These are phyloP conservation scores for Australoheros scitulus DNA, from an alignment of 2,113 vertebrate genomes.

Conservation along the genomic window DNA sequence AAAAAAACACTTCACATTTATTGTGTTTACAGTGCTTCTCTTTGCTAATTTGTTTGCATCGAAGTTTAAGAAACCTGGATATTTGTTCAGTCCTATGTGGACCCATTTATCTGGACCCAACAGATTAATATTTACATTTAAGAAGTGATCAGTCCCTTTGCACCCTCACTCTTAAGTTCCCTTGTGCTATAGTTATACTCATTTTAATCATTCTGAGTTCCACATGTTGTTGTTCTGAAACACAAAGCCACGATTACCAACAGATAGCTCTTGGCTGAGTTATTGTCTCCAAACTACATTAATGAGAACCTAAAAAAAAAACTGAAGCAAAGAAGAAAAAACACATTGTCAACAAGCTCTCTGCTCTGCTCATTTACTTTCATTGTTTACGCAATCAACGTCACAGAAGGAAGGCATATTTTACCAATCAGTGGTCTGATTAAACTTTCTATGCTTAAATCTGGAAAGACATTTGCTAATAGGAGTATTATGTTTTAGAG, in stretches of 20 bases:
- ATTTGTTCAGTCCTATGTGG: background rate
- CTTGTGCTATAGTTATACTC: background rate
- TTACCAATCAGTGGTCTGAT: slow-evolving; percentile 9
- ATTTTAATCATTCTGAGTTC: background rate
- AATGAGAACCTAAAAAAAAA: background rate
- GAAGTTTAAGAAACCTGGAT: background rate
- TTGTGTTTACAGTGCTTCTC: too few species aligned
- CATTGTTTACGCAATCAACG: background rate
- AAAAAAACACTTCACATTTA: too few species aligned
- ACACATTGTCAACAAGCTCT: background rate
- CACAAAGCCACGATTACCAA: background rate
- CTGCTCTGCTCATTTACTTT: background rate
- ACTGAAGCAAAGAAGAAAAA: background rate
- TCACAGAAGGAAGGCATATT: background rate
- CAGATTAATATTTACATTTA: background rate
- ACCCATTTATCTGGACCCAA: background rate
- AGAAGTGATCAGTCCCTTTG: background rate
- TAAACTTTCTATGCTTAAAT: background rate
- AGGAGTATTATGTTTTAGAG: background rate
- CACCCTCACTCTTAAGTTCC: background rate
- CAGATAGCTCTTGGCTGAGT: background rate
- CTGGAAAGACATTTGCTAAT: background rate
- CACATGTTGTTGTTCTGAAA: background rate
- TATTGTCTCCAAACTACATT: background rate
- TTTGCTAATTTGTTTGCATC: background rate